Evolutionary conservation across 2,113 vertebrate genomes (phyloP).

Genomic region (Ciconia boyciana): DNA sequence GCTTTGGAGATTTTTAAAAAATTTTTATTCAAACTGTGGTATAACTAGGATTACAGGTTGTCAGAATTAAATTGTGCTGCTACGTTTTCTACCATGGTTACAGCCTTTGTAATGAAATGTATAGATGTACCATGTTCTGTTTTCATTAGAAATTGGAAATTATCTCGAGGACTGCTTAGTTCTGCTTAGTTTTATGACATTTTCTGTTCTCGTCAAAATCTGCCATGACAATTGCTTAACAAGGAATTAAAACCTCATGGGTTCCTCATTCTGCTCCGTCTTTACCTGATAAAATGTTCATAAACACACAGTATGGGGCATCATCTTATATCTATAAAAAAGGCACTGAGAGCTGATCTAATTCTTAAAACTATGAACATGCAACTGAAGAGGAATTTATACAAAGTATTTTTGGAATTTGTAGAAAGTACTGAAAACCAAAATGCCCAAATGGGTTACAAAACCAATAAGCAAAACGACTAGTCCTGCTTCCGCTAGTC

Average conservation of each 20-base stretch:
- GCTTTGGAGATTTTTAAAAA: background rate
- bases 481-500: background rate
- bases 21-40: background rate
- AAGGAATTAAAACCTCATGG: background rate
- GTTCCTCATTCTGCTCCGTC: background rate
- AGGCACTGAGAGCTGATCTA: background rate
- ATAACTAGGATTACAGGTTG: conserved; percentile 49
- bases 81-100: background rate
- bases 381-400: background rate
- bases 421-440: background rate
- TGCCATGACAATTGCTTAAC: conserved; percentile 2
- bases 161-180: background rate
- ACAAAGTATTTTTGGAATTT: background rate
- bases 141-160: conserved; percentile 15
- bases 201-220: conserved; percentile 37
- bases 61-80: conserved; percentile 30
- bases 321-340: background rate
- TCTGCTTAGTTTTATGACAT: conserved; percentile 10
- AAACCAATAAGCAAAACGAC: background rate
- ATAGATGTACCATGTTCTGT: background rate
- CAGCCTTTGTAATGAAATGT: conserved; percentile 27
- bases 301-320: background rate
- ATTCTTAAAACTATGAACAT: background rate
- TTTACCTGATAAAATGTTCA: background rate
- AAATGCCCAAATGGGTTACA: background rate